A percentile compares a stretch with the other conserved stretches of the same genome.
Conservation (phyloP, 92 coral and sea anemone species). For the Palythoa grandis region DNA sequence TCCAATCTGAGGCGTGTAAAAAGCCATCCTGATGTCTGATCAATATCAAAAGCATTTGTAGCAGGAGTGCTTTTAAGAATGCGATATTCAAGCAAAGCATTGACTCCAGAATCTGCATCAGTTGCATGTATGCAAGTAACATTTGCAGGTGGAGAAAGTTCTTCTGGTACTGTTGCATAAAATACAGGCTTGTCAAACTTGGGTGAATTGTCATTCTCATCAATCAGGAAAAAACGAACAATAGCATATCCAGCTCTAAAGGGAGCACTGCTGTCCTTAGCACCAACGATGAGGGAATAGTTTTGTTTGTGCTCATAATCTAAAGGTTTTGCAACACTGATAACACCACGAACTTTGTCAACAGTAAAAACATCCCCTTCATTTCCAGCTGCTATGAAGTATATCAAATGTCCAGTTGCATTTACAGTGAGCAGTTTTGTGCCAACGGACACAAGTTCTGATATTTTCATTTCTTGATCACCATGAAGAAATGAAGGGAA, state of each 20-base stretch:
- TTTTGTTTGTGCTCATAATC: conserved; percentile 74
- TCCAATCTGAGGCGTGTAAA: conserved; percentile 74
- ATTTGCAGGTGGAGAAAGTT: conserved; percentile 55
- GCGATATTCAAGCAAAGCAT: conserved; percentile 77
- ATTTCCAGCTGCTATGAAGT: conserved; percentile 89
- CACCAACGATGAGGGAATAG: conserved; percentile 81
- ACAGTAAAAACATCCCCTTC: conserved; percentile 71
- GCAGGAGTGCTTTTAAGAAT: conserved; percentile 54
- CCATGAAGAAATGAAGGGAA: conserved; percentile 81
- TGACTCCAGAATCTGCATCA: conserved; percentile 84
- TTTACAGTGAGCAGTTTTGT: conserved; percentile 69
- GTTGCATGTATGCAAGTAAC: conserved; percentile 67
- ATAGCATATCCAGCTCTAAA: conserved; percentile 71
- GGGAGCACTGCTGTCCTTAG: conserved; percentile 77
- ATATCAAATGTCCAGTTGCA: conserved; percentile 83
- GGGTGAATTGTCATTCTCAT: conserved; percentile 87
- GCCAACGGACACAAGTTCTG: conserved; percentile 77
- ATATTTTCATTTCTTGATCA: conserved; percentile 59
- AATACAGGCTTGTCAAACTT: conserved; percentile 72
- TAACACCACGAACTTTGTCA: conserved; percentile 68
- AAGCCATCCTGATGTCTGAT: conserved; percentile 70
- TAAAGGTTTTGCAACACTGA: conserved; percentile 65
- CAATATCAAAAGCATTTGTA: conserved; percentile 63
- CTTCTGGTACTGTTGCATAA: conserved; percentile 66
- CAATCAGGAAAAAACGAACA: conserved; percentile 62